Percentiles rank a stretch among this genome's conserved stretches.
phyloP scores from a whole-genome alignment of 2,888 invertebrate species.

The Aelia acuminata region DNA sequence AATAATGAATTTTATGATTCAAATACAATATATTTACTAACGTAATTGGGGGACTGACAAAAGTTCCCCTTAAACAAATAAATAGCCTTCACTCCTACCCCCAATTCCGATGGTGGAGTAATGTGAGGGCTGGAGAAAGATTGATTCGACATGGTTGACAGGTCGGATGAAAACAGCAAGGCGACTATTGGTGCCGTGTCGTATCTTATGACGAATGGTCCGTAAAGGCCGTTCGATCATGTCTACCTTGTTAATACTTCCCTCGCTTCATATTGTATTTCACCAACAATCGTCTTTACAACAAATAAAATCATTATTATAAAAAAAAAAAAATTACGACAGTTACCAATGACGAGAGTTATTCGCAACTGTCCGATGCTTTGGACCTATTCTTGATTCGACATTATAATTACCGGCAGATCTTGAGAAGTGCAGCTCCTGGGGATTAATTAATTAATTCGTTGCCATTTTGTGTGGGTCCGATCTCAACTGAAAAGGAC shows the following conservation, averaged over 20 bases:
- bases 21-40: no score
- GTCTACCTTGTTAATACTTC: slow-evolving; percentile 21
- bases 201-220: slow-evolving; percentile 26
- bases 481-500: no score
- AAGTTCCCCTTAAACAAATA: neutral
- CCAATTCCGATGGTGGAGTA: neutral
- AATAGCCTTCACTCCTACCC: neutral
- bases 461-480: no score
- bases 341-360: neutral
- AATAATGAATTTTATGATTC: no score
- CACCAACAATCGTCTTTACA: neutral
- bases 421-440: no score
- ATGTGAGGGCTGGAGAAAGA: slow-evolving; percentile 11
- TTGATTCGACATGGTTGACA: slow-evolving; percentile 11
- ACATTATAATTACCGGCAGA: no score
- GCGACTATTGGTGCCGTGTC: neutral
- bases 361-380: no score
- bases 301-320: no score
- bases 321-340: neutral
- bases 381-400: no score
- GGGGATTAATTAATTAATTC: no score
- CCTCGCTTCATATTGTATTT: neutral
- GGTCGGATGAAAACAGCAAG: neutral
- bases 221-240: neutral
- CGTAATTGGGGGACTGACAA: neutral